Base-by-base conservation (phyloP, 2,888 invertebrate genomes). In the Balanococcus diminutus region DNA sequence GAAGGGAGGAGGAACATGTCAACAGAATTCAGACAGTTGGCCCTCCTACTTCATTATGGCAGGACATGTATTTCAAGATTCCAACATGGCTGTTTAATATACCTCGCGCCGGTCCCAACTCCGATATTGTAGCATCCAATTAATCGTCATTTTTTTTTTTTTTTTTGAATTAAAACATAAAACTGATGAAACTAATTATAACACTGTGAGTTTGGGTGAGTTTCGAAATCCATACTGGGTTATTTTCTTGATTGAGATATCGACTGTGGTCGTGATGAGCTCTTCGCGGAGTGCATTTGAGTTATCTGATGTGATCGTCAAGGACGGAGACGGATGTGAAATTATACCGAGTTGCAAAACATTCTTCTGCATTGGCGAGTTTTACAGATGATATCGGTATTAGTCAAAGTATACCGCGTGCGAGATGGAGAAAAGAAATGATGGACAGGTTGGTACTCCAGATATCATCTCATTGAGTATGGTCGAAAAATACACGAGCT, bases 21-120 rank as follows among this genome's bases (percentile, higher is more conserved):
- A 87, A 84, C 86, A 84, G 87, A 79, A 86, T 86, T 86, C 85
- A 86, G 87, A 87, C 87, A 87, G 82, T 87, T 86, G 87, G 87
- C 87, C 87, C 87, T 87, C 87, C 87, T 87, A 87, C 87, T 87
- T 87, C 87, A 87, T 87, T 86, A 87, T 87, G 87, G 87, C 87
- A 87, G 87, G 86, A 84, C 84, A 84, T 79, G 84, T 84, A 84
- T 84, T 84, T 84, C 84, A 25, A 84, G 84, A 84, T 84, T 84
- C 87, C 86, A 87, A 87, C 84, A 87, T 87, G 87, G 87, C 87
- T 87, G 86, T 51, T 82, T 82, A 42, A 51, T 81, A 67, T 67
- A 61, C 32, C 14, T 56, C 83, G 83, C 56, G 56, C 32, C 31
- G 82, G 51, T 82, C 28, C 75, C 75, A 75, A 32, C 75, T 5